Percentiles rank a stretch among this genome's conserved stretches.
phyloP scores from a whole-genome alignment of 2,888 invertebrate species.

The Allolobophora icterica region DNA sequence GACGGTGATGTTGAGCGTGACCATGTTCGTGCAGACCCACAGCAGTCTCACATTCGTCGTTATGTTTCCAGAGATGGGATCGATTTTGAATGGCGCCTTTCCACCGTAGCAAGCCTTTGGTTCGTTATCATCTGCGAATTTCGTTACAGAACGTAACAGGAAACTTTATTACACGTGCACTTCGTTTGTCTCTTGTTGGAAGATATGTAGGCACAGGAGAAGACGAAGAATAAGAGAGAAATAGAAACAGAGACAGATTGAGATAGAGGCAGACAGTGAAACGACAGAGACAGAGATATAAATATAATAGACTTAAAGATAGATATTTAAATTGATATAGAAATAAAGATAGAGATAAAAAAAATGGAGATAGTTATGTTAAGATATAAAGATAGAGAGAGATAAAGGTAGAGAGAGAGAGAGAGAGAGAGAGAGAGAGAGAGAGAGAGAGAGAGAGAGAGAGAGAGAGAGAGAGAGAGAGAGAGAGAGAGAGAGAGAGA shows the following conservation, averaged over 20 bases:
- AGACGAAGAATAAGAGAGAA: too few relatives aligned
- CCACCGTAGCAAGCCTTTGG: constrained; percentile 47
- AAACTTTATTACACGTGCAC: too few relatives aligned
- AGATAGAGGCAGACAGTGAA: neutral
- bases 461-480: too few relatives aligned
- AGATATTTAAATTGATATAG: too few relatives aligned
- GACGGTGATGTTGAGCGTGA: neutral
- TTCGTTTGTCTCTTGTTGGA: neutral
- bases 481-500: too few relatives aligned
- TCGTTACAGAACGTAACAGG: neutral
- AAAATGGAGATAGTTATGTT: too few relatives aligned
- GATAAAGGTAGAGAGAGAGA: neutral
- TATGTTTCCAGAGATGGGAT: constrained; percentile 51
- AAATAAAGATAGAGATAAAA: too few relatives aligned
- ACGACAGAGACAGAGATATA: too few relatives aligned
- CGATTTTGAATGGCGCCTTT: constrained; percentile 52
- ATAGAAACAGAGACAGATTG: too few relatives aligned
- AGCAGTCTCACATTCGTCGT: constrained; percentile 6
- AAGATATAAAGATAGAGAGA: neutral
- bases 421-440: too few relatives aligned
- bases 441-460: too few relatives aligned
- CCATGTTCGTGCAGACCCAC: neutral
- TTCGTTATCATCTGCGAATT: constrained; percentile 32
- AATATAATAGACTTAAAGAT: too few relatives aligned
- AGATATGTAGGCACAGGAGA: neutral